phyloP scores from a whole-genome alignment of 1,140 invertebrate genomes.

The Lepidurus couesii region DNA sequence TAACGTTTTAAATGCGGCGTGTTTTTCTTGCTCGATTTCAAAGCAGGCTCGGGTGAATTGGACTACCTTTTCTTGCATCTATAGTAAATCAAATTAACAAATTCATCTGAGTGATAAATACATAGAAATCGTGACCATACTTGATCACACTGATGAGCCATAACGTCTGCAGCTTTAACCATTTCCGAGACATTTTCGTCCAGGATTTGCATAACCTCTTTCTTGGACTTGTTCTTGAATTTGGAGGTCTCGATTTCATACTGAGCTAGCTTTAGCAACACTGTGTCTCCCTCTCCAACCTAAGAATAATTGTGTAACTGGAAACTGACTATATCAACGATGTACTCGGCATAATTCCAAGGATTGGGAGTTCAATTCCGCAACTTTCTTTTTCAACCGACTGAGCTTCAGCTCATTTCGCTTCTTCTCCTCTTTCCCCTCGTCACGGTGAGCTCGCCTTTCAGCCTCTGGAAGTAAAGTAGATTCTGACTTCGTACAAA shows the following conservation, averaged over 20 bases:
- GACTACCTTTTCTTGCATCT: not conserved
- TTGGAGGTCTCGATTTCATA: not conserved
- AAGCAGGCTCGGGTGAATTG: not conserved
- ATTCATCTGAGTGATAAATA: not conserved
- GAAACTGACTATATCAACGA: not conserved
- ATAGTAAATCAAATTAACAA: not conserved
- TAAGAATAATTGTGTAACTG: not conserved
- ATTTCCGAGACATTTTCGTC: slow-evolving; percentile 2
- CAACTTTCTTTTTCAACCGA: slow-evolving; percentile 24
- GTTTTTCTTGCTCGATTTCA: not conserved
- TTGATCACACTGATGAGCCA: not conserved
- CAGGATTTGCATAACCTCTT: not conserved
- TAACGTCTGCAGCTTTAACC: slow-evolving; percentile 1
- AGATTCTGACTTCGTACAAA: not conserved
- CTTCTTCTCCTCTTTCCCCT: slow-evolving; percentile 26
- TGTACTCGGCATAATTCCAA: not conserved
- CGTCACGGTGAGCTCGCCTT: slow-evolving; percentile 22
- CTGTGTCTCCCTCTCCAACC: not conserved
- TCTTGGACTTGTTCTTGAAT: not conserved
- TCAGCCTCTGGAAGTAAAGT: slow-evolving; percentile 15
- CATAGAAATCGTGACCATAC: not conserved
- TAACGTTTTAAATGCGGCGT: not conserved
- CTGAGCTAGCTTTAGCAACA: not conserved
- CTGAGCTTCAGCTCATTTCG: slow-evolving; percentile 28
- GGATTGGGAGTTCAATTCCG: not conserved